Evolutionary conservation across 2,113 vertebrate genomes (phyloP).

Genomic region (Salvelinus namaycush): DNA sequence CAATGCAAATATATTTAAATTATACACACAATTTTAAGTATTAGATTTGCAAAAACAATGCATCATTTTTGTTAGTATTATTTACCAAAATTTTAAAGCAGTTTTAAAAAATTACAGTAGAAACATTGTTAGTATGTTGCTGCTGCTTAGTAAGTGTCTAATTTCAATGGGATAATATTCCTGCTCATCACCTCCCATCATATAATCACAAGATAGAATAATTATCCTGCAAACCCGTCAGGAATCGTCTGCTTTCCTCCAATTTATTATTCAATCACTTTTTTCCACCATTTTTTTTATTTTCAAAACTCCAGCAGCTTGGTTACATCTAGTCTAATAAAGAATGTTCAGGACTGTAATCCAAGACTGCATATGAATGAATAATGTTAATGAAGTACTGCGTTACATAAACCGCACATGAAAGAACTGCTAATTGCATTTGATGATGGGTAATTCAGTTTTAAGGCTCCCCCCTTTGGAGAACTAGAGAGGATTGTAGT

Average conservation of each 20-base stretch:
- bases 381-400: slow-evolving; percentile 99
- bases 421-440: slow-evolving; percentile 99
- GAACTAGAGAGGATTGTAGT: slow-evolving; percentile 67
- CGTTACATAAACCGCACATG: slow-evolving; percentile 99
- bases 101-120: slow-evolving; percentile 66
- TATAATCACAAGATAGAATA: slow-evolving; percentile 95
- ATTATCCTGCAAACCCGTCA: slow-evolving; percentile 98
- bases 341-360: slow-evolving; percentile 98
- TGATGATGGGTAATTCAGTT: slow-evolving; percentile 96
- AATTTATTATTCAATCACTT: slow-evolving; percentile 92
- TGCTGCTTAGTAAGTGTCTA: slow-evolving; percentile 75
- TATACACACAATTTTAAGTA: slow-evolving; percentile 35
- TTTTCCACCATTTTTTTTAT: slow-evolving; percentile 79
- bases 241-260: slow-evolving; percentile 94
- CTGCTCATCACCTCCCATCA: slow-evolving; percentile 82
- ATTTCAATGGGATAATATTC: slow-evolving; percentile 81
- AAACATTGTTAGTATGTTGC: slow-evolving; percentile 73
- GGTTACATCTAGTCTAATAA: slow-evolving; percentile 97
- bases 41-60: slow-evolving; percentile 30
- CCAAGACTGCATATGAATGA: slow-evolving; percentile 98
- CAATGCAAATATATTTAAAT: slow-evolving; percentile 12
- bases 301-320: slow-evolving; percentile 94
- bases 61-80: slow-evolving; percentile 51
- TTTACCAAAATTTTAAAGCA: slow-evolving; percentile 47
- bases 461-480: slow-evolving; percentile 74